These are phyloP conservation scores for Lithodes maja DNA, from an alignment of 2,888 invertebrate genomes.

Conservation along the genomic window DNA sequence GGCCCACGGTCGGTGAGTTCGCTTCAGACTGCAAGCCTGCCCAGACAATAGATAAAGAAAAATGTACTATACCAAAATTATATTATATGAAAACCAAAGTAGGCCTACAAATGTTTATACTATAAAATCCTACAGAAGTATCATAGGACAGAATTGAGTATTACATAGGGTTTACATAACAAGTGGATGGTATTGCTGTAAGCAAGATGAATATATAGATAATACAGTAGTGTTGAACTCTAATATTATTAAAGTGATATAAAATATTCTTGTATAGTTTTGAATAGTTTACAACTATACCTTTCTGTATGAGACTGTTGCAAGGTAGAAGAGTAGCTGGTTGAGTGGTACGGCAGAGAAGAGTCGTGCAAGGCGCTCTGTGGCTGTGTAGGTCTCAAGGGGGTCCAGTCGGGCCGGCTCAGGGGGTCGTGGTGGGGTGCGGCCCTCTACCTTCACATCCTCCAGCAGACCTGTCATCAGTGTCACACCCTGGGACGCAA, in stretches of 20 bases:
- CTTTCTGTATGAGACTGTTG: slow-evolving; percentile 93
- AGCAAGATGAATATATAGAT: too few species aligned
- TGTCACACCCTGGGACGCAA: slow-evolving; percentile 89
- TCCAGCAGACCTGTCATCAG: slow-evolving; percentile 84
- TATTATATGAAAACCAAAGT: too few species aligned
- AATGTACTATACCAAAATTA: too few species aligned
- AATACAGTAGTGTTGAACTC: too few species aligned
- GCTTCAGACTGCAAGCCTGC: slow-evolving; percentile 87
- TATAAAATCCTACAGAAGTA: too few species aligned
- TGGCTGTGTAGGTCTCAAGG: slow-evolving; percentile 81
- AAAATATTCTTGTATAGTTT: not conserved
- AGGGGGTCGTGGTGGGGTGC: slow-evolving; percentile 67
- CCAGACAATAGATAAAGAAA: not conserved
- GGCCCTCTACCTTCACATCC: slow-evolving; percentile 83
- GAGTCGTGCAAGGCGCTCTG: slow-evolving; percentile 83
- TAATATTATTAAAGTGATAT: too few species aligned
- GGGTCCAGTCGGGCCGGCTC: slow-evolving; percentile 81
- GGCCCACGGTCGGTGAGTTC: slow-evolving; percentile 87
- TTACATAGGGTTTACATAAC: too few species aligned
- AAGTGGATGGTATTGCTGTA: too few species aligned
- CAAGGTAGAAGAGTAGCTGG: slow-evolving; percentile 89
- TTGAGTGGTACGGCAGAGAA: slow-evolving; percentile 84
- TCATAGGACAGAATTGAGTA: too few species aligned
- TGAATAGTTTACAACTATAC: slow-evolving; percentile 72
- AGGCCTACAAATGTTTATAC: too few species aligned